Conservation (phyloP, 2,888 invertebrate species). For the Melinopterus prodromus region DNA sequence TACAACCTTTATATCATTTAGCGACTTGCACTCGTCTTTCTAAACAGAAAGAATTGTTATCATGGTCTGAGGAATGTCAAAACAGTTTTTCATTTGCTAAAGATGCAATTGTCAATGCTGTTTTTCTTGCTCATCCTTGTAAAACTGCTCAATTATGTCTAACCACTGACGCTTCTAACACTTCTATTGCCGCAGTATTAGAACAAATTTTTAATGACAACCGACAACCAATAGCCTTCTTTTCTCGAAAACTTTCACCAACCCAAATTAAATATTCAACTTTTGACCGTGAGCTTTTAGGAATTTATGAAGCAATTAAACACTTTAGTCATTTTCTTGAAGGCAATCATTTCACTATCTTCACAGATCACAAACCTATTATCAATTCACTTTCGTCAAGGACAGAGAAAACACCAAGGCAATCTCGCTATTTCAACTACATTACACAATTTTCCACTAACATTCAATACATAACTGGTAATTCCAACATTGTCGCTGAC, state of each 20-base stretch:
- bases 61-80: conserved; percentile 7
- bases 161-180: conserved; percentile 49
- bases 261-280: conserved; percentile 40
- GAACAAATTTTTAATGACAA: conserved; percentile 39
- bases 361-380: conserved; percentile 49
- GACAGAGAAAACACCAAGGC: neutral
- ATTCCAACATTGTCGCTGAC: conserved; percentile 38
- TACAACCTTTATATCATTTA: neutral
- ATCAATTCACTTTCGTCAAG: neutral
- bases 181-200: too few species aligned
- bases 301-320: conserved; percentile 53
- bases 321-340: conserved; percentile 56
- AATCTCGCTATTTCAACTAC: conserved; percentile 34
- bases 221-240: conserved; percentile 55
- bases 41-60: neutral
- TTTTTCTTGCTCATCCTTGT: conserved; percentile 38
- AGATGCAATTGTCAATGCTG: conserved; percentile 35
- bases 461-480: conserved; percentile 33
- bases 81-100: conserved; percentile 25
- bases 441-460: conserved; percentile 37
- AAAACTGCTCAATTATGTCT: conserved; percentile 47
- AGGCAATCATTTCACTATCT: conserved; percentile 49
- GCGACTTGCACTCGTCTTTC: neutral
- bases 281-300: too few species aligned
- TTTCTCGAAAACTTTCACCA: conserved; percentile 50